phyloP scores from a whole-genome alignment of 2,888 invertebrate genomes.

The Acleris sparsana region DNA sequence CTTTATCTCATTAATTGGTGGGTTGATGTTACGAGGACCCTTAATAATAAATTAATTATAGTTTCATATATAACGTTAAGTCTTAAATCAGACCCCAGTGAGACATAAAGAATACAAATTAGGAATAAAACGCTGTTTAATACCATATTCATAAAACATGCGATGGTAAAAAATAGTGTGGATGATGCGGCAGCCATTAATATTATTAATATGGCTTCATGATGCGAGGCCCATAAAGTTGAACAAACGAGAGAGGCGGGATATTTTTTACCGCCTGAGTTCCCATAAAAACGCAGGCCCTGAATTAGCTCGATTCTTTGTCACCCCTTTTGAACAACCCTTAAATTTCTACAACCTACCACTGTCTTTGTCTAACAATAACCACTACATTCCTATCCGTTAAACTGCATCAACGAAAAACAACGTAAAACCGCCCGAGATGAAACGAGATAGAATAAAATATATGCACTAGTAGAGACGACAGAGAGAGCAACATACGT shows the following conservation, averaged over 20 bases:
- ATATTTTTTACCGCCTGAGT: slow-evolving; percentile 81
- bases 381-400: slow-evolving; percentile 83
- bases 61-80: slow-evolving; percentile 24
- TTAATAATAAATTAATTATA: slow-evolving; percentile 31
- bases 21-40: slow-evolving; percentile 15
- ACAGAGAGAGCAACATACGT: slow-evolving; percentile 78
- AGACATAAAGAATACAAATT: slow-evolving; percentile 56
- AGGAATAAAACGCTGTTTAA: slow-evolving; percentile 44
- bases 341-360: slow-evolving; percentile 80
- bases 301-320: slow-evolving; percentile 83
- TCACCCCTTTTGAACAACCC: slow-evolving; percentile 83
- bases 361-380: slow-evolving; percentile 84
- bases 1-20: slow-evolving; percentile 25
- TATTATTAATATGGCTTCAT: slow-evolving; percentile 78
- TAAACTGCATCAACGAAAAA: slow-evolving; percentile 84
- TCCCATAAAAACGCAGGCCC: slow-evolving; percentile 81
- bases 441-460: slow-evolving; percentile 84
- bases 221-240: slow-evolving; percentile 76
- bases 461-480: slow-evolving; percentile 81
- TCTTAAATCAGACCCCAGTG: slow-evolving; percentile 28
- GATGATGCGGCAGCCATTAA: slow-evolving; percentile 76
- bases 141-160: slow-evolving; percentile 56
- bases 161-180: slow-evolving; percentile 62
- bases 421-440: slow-evolving; percentile 81
- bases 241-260: slow-evolving; percentile 83